Base-by-base conservation (phyloP, 2,888 invertebrate species). In the Bombylius major region DNA sequence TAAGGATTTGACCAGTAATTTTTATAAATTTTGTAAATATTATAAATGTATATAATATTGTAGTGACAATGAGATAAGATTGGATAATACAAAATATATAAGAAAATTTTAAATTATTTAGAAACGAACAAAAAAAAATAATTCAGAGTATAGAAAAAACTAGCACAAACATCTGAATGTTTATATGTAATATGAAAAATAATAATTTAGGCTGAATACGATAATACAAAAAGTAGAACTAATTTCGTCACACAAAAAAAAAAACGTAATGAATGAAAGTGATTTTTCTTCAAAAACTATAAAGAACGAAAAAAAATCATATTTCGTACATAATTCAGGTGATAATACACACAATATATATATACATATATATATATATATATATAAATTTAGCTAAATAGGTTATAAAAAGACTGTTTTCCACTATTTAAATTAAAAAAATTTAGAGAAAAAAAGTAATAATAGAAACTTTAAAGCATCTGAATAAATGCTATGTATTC, bases 381-480 rank as follows among this genome's bases (percentile, higher is more conserved):
- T 11, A 23, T 23, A 23, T 23, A 23, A 23, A 23, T 23, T 23
- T 23, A 23, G 42, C 44, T 53, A 53, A 47, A 47, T 53, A 53
- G 53, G 53, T 32, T 54, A n/a, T 54, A 49, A 48, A 42, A 54
- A 54, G 54, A 54, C 54, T 54, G 54, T 54, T 54, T 54, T 54
- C 39, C 39, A 42, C 39, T 42, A 11, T 11, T 11, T 42, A 11
- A 42, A 11, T 42, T 1, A 11, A 42, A 8, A 42, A 11, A 42
- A 42, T 2, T 11, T 11, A 42, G 11, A 42, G 11, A 42, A 42
- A 11, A 42, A 42, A 42, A 23, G 23, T 23, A 23, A 23, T 47
- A 34, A 34, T 53, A 47, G 23, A 54, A 42, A 34, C n/a, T 33
- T 53, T 34, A 33, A 46, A 45, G 23, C 5, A 47, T 32, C 14